A percentile compares a stretch with the other conserved stretches of the same genome.
phyloP scores from a whole-genome alignment of 2,888 invertebrate species.

The Cheilosia soror region DNA sequence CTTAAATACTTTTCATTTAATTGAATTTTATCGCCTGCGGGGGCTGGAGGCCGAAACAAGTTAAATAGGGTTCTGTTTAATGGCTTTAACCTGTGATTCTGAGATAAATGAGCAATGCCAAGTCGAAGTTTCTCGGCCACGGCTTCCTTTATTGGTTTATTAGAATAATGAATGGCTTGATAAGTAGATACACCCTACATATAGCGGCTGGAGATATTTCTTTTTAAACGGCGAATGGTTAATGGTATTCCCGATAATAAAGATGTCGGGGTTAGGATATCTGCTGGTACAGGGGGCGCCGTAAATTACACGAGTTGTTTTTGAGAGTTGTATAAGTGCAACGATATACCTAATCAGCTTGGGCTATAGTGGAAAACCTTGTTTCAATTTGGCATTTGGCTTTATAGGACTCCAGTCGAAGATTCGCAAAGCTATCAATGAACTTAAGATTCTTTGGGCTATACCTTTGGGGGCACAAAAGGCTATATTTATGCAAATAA shows the following conservation, averaged over 20 bases:
- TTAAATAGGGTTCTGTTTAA: slow-evolving; percentile 52
- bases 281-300: background rate
- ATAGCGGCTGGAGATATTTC: background rate
- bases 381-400: too few relatives aligned
- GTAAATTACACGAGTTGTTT: too few relatives aligned
- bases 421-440: too few relatives aligned
- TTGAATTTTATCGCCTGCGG: slow-evolving; percentile 58
- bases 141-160: slow-evolving; percentile 49
- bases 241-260: slow-evolving; percentile 14
- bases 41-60: slow-evolving; percentile 18
- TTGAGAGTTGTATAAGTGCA: too few relatives aligned
- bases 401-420: too few relatives aligned
- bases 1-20: slow-evolving; percentile 61
- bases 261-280: background rate
- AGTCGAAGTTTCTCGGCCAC: slow-evolving; percentile 16
- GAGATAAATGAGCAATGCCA: slow-evolving; percentile 47
- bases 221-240: slow-evolving; percentile 10
- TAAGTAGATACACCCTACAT: background rate
- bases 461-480: too few relatives aligned
- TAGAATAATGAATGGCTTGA: slow-evolving; percentile 48
- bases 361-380: too few relatives aligned
- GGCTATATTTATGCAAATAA: too few relatives aligned
- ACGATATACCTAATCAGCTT: too few relatives aligned
- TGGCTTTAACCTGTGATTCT: slow-evolving; percentile 49
- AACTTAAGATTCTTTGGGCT: too few relatives aligned